Conservation (phyloP, 2,888 invertebrate species). For the Drosophila helvetica region DNA sequence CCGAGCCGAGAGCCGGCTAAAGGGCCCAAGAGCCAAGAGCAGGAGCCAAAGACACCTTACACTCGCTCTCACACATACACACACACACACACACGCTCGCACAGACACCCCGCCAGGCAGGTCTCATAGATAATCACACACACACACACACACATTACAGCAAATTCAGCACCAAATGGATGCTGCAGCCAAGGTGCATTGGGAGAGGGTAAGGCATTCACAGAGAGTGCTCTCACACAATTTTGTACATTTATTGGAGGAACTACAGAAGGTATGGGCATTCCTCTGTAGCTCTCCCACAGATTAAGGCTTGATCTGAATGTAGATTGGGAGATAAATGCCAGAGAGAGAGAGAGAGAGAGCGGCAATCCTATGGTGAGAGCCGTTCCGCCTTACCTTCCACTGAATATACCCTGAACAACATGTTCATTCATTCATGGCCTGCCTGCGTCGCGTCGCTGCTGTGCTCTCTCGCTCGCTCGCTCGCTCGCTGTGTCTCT, state of each 20-base stretch:
- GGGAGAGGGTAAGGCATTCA: no score
- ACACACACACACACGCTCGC: not conserved
- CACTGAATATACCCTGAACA: constrained; percentile 12
- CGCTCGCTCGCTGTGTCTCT: constrained; percentile 6
- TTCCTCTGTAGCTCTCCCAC: no score
- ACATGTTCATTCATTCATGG: constrained; percentile 71
- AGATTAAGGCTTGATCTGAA: no score
- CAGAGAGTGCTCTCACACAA: no score
- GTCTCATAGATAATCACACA: constrained; percentile 18
- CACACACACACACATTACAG: constrained; percentile 10
- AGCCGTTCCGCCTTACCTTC: no score
- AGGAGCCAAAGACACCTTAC: constrained; percentile 39
- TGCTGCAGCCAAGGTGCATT: constrained; percentile 58
- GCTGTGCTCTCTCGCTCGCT: constrained; percentile 18
- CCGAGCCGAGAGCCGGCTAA: not conserved
- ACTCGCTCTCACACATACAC: constrained; percentile 15
- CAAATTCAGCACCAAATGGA: constrained; percentile 48
- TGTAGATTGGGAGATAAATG: no score
- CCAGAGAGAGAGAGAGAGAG: no score
- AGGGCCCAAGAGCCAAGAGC: constrained; percentile 10
- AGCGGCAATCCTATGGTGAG: no score
- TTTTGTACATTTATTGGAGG: no score
- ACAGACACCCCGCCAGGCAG: constrained; percentile 2
- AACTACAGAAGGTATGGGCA: no score
- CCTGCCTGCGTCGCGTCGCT: constrained; percentile 25